A percentile compares a stretch with the other conserved stretches of the same genome.
Evolutionary conservation across 2,888 invertebrate genomes (phyloP).

Genomic region (Melangyna quadrimaculata): DNA sequence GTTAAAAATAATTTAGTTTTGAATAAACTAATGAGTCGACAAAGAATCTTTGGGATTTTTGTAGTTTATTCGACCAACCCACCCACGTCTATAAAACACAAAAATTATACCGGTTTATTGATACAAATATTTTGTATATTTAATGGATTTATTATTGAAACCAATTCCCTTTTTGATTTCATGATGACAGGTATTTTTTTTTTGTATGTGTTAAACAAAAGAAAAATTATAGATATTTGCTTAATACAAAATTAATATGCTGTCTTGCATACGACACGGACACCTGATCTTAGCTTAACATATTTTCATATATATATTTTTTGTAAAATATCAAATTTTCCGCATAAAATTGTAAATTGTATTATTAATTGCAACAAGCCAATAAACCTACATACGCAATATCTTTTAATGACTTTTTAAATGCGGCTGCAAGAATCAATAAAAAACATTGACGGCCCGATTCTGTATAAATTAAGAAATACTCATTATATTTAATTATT

Average conservation of each 20-base stretch:
- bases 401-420: slow-evolving; percentile 11
- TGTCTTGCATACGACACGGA: neutral
- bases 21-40: neutral
- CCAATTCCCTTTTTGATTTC: neutral
- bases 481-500: slow-evolving; percentile 30
- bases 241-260: neutral
- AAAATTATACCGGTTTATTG: neutral
- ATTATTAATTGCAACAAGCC: slow-evolving; percentile 21
- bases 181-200: neutral
- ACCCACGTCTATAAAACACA: neutral
- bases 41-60: neutral
- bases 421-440: slow-evolving; percentile 9
- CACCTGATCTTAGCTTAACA: slow-evolving; percentile 5
- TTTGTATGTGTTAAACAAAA: neutral
- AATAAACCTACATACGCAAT: slow-evolving; percentile 53
- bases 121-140: neutral
- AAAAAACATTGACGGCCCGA: slow-evolving; percentile 28
- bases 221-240: neutral
- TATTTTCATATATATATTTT: neutral
- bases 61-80: neutral
- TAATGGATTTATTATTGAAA: neutral
- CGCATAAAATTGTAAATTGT: slow-evolving; percentile 40
- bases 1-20: neutral
- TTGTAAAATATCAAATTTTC: slow-evolving; percentile 15
- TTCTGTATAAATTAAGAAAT: slow-evolving; percentile 36